Evolutionary conservation across 2,797 vertebrate genomes (phyloP).

Genomic region (Scleropages formosus): DNA sequence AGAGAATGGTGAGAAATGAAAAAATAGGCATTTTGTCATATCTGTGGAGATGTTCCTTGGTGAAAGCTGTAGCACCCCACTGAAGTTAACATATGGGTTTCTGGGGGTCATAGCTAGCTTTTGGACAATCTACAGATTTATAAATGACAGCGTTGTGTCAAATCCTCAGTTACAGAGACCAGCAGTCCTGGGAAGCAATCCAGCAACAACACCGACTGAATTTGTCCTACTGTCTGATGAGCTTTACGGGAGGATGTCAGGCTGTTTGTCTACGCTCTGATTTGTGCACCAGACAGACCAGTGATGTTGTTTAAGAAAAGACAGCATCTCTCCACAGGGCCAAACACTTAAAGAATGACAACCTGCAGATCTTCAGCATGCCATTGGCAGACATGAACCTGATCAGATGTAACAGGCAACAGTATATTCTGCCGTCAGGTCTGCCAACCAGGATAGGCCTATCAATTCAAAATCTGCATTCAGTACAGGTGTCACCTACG

Average conservation of each 20-base stretch:
- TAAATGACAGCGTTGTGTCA: not conserved
- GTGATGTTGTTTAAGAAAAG: not conserved
- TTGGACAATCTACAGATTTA: not conserved
- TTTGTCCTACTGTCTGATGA: not conserved
- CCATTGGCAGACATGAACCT: constrained; percentile 3
- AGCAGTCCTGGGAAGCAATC: too few relatives aligned
- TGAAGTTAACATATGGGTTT: not conserved
- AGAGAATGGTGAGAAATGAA: too few relatives aligned
- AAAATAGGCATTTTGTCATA: not conserved
- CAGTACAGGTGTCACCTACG: not conserved
- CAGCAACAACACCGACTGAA: not conserved
- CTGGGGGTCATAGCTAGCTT: constrained; percentile 12
- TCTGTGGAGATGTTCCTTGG: not conserved
- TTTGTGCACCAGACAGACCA: constrained; percentile 2
- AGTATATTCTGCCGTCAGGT: constrained; percentile 5
- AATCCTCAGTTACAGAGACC: not conserved
- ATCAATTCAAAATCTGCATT: not conserved
- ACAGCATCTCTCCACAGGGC: not conserved
- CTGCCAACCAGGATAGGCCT: not conserved
- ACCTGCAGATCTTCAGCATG: not conserved
- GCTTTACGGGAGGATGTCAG: not conserved
- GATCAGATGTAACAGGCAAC: constrained; percentile 6
- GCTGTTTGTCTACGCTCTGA: constrained; percentile 3
- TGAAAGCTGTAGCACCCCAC: not conserved
- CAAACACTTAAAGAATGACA: constrained; percentile 1